Conservation (phyloP, 64 coral and sea anemone genomes). For the Montipora sp. region DNA sequence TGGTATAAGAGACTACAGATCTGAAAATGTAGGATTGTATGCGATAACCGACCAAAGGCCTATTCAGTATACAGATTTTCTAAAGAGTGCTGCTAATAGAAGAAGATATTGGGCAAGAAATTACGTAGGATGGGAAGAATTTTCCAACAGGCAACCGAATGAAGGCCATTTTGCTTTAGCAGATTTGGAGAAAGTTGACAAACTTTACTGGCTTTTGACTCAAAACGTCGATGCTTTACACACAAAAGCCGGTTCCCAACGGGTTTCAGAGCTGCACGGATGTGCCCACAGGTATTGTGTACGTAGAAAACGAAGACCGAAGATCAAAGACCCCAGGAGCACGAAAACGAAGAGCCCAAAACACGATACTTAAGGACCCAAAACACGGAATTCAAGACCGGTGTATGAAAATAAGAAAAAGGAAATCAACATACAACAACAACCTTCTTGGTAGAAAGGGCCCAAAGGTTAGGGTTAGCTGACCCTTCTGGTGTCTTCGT, state of each 20-base stretch:
- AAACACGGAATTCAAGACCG: no score
- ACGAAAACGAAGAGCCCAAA: no score
- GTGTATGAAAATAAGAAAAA: no score
- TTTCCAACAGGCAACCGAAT: conserved; percentile 83
- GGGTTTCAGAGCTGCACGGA: conserved; percentile 92
- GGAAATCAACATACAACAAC: no score
- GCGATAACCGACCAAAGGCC: conserved; percentile 77
- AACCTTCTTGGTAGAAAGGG: no score
- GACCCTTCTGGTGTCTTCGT: no score
- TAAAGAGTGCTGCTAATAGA: conserved; percentile 70
- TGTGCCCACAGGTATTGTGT: conserved; percentile 76
- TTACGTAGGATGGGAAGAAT: conserved; percentile 88
- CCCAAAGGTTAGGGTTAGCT: no score
- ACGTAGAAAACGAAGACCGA: no score
- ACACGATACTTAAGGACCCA: no score
- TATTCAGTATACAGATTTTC: conserved; percentile 85
- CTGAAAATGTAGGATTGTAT: conserved; percentile 91
- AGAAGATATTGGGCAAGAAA: conserved; percentile 98
- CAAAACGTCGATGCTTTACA: conserved; percentile 98
- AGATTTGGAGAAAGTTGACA: conserved; percentile 76
- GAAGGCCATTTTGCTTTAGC: conserved; percentile 74
- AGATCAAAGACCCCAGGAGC: no score
- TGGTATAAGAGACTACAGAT: conserved; percentile 95
- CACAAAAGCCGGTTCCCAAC: conserved; percentile 86
- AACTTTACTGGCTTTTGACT: conserved; percentile 85